Conservation (phyloP, 2,888 invertebrate genomes). For the Diaprepes abbreviatus region DNA sequence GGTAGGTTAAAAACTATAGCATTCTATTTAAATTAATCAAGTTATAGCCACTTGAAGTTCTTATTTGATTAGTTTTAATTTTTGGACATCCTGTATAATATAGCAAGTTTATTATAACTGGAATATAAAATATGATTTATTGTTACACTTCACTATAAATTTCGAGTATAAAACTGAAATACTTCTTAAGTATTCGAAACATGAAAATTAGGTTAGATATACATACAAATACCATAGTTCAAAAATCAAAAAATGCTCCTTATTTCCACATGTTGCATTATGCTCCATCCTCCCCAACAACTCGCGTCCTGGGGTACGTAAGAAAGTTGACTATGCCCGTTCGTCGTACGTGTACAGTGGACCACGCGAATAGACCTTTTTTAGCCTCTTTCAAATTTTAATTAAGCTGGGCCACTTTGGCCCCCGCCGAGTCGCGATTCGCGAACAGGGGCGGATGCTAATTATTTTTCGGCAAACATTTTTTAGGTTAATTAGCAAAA, state of each 20-base stretch:
- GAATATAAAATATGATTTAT: too few species aligned
- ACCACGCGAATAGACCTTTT: slow-evolving; percentile 65
- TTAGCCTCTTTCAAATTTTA: slow-evolving; percentile 64
- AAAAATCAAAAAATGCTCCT: background rate
- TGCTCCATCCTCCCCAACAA: slow-evolving; percentile 39
- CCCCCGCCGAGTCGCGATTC: slow-evolving; percentile 39
- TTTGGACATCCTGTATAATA: too few species aligned
- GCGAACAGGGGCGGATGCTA: slow-evolving; percentile 43
- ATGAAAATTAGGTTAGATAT: too few species aligned
- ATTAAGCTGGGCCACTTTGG: slow-evolving; percentile 63
- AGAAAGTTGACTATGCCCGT: slow-evolving; percentile 66
- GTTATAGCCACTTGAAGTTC: too few species aligned
- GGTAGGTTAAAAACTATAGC: too few species aligned
- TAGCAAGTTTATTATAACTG: too few species aligned
- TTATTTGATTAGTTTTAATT: too few species aligned
- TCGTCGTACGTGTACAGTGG: slow-evolving; percentile 67
- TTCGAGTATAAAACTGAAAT: too few species aligned
- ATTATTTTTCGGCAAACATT: slow-evolving; percentile 34
- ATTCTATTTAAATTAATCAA: too few species aligned
- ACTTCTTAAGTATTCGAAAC: too few species aligned
- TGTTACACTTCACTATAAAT: too few species aligned
- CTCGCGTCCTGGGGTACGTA: slow-evolving; percentile 59
- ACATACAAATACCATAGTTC: too few species aligned
- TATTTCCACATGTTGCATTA: slow-evolving; percentile 19
- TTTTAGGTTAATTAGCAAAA: slow-evolving; percentile 41